These are phyloP conservation scores for Sebastes schlegelii DNA, from an alignment of 2,113 vertebrate genomes.

Conservation along the genomic window DNA sequence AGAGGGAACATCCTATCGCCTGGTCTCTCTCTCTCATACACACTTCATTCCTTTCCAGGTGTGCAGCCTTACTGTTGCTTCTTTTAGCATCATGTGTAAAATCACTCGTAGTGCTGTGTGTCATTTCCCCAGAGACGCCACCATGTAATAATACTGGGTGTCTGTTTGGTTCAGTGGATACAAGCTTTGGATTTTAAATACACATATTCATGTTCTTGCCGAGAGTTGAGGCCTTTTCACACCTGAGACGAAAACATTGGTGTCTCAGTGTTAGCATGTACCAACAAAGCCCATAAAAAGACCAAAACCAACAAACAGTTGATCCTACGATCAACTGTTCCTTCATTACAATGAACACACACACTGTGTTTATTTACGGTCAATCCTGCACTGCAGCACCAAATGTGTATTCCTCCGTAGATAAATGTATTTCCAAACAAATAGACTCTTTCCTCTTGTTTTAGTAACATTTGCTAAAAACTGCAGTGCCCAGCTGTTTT, in stretches of 20 bases:
- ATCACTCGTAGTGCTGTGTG: background rate
- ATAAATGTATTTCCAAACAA: background rate
- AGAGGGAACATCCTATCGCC: slow-evolving; percentile 48
- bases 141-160: background rate
- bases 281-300: background rate
- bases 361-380: background rate
- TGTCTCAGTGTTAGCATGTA: background rate
- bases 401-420: background rate
- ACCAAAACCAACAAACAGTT: background rate
- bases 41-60: slow-evolving; percentile 18
- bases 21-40: background rate
- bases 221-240: background rate
- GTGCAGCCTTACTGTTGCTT: slow-evolving; percentile 5
- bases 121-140: background rate
- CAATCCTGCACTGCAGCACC: background rate
- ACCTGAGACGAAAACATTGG: background rate
- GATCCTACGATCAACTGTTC: background rate
- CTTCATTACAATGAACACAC: background rate
- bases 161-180: slow-evolving; percentile 11
- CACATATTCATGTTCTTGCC: background rate
- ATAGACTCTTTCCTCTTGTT: background rate
- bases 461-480: background rate
- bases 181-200: background rate
- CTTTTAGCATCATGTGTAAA: slow-evolving; percentile 21
- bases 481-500: background rate